These are phyloP conservation scores for Nephrotoma guestfalica DNA, from an alignment of 2,888 invertebrate species.

Conservation along the genomic window DNA sequence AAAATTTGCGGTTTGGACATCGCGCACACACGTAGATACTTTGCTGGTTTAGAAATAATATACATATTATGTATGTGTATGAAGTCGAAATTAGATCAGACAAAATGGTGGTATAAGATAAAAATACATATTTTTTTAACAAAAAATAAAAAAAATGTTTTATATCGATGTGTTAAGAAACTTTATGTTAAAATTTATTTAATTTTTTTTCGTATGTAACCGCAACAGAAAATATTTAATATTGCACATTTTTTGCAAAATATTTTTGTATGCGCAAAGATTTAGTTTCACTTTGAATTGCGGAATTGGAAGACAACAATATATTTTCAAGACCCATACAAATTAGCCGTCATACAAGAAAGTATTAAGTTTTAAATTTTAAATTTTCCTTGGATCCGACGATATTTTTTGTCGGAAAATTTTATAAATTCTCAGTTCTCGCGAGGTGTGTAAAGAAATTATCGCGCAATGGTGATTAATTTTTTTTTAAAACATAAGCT, in stretches of 20 bases:
- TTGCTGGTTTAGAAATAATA: neutral
- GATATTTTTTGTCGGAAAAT: neutral
- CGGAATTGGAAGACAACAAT: neutral
- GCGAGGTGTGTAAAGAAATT: neutral
- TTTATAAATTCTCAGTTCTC: neutral
- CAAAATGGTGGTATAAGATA: neutral
- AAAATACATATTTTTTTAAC: neutral
- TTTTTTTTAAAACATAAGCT: neutral
- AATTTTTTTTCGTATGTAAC: neutral
- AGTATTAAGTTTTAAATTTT: neutral
- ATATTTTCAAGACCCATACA: neutral
- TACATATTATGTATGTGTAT: neutral
- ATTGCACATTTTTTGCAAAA: neutral
- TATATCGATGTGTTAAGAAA: neutral
- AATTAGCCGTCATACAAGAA: neutral
- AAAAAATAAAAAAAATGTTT: neutral
- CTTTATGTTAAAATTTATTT: neutral
- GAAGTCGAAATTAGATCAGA: neutral
- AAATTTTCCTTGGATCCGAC: neutral
- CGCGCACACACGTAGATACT: neutral
- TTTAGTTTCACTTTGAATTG: neutral
- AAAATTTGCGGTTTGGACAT: neutral
- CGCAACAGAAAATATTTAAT: neutral
- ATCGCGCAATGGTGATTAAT: neutral
- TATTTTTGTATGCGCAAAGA: neutral